These are phyloP conservation scores for Lottia scabra DNA, from an alignment of 2,888 invertebrate species.

Conservation along the genomic window DNA sequence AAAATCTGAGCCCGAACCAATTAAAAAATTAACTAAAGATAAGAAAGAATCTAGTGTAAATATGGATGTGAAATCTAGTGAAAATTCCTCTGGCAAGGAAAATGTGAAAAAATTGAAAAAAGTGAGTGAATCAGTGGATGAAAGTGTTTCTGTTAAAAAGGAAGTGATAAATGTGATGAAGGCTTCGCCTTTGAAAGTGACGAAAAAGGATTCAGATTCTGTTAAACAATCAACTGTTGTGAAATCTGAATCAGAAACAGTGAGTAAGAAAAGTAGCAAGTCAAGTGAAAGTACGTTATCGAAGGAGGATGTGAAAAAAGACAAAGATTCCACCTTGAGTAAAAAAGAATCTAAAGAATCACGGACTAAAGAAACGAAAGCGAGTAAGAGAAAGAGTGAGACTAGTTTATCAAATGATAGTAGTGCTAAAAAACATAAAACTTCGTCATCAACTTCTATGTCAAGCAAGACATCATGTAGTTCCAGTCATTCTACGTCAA, in stretches of 20 bases:
- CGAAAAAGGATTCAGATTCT: neutral
- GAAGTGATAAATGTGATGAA: neutral
- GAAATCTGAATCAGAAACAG: neutral
- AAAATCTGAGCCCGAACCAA: too few species aligned
- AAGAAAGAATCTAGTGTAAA: too few species aligned
- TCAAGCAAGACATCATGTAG: neutral
- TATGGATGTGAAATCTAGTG: neutral
- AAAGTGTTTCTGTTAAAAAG: neutral
- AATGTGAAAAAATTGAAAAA: neutral
- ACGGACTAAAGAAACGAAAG: neutral
- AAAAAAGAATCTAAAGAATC: neutral
- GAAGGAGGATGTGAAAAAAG: neutral
- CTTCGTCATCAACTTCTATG: neutral
- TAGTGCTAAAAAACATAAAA: slow-evolving; percentile 15
- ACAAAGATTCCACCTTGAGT: neutral
- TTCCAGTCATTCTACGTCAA: neutral
- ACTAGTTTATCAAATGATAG: slow-evolving; percentile 7
- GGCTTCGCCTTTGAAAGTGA: neutral
- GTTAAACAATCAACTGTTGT: neutral
- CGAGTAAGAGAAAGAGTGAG: slow-evolving; percentile 17
- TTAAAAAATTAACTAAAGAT: too few species aligned
- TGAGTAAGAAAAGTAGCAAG: neutral
- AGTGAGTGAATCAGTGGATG: neutral
- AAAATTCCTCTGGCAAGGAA: neutral
- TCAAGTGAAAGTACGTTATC: neutral